phyloP scores from a whole-genome alignment of 2,888 invertebrate genomes.

The Hydropsyche betteni region DNA sequence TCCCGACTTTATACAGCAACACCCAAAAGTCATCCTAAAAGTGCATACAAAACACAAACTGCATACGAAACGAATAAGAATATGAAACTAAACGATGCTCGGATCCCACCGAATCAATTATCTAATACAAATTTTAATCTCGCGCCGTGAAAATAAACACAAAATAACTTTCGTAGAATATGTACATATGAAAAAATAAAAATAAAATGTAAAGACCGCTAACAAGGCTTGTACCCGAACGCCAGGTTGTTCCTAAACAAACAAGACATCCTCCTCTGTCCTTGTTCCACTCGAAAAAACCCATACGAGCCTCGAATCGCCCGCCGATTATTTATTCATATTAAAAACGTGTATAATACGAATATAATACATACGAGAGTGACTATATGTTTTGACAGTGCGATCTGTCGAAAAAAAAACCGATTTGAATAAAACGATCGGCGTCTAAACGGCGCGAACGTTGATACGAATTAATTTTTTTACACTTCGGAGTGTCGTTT shows the following conservation, averaged over 20 bases:
- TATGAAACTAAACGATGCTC: no score
- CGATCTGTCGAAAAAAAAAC: background rate
- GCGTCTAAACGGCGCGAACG: background rate
- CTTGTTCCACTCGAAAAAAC: no score
- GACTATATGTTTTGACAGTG: conserved; percentile 28
- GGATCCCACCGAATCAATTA: background rate
- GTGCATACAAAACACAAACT: background rate
- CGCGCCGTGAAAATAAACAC: no score
- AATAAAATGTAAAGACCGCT: conserved; percentile 27
- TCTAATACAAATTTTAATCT: no score
- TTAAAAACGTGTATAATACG: conserved; percentile 18
- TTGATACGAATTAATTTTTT: conserved; percentile 7
- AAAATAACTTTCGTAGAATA: conserved; percentile 4
- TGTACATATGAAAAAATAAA: conserved; percentile 5
- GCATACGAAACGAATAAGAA: no score
- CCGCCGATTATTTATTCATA: conserved; percentile 32
- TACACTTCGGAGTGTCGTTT: background rate
- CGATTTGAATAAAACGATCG: conserved; percentile 15
- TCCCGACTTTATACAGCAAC: background rate
- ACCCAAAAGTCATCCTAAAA: background rate
- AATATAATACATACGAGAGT: conserved; percentile 17
- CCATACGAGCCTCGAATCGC: conserved; percentile 22
- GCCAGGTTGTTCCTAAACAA: conserved; percentile 36
- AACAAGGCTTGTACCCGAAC: conserved; percentile 34
- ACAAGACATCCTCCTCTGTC: conserved; percentile 35